These are phyloP conservation scores for Caenorhabditis macrosperma DNA, from an alignment of 2,888 invertebrate species.

Conservation along the genomic window DNA sequence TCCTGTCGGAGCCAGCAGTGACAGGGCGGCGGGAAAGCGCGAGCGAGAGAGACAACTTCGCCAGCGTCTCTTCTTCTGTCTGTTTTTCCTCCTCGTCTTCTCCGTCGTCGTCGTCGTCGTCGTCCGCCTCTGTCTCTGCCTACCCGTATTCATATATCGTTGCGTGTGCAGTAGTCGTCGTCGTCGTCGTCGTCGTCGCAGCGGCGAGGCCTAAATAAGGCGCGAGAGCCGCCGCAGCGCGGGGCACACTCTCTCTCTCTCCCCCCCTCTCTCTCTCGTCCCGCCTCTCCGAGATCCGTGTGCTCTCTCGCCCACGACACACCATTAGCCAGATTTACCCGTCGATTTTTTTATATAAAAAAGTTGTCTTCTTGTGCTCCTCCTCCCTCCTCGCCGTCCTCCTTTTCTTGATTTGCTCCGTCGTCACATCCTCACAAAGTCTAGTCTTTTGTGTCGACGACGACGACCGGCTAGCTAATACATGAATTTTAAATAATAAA, in stretches of 20 bases:
- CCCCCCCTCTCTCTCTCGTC: constrained; percentile 16
- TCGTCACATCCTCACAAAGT: not conserved
- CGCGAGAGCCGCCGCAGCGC: constrained; percentile 48
- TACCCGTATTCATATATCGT: constrained; percentile 47
- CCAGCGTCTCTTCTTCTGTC: constrained; percentile 6
- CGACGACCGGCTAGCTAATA: not conserved
- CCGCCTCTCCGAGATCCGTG: constrained; percentile 24
- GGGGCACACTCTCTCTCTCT: too few relatives aligned
- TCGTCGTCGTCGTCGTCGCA: constrained; percentile 33
- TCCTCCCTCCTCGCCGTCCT: too few relatives aligned
- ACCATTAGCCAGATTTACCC: constrained; percentile 56
- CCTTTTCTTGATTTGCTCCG: too few relatives aligned
- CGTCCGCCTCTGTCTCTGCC: constrained; percentile 17
- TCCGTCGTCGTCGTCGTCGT: constrained; percentile 27
- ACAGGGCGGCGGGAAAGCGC: not conserved
- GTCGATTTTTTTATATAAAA: constrained; percentile 42
- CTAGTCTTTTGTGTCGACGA: constrained; percentile 9
- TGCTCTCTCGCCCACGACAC: constrained; percentile 28
- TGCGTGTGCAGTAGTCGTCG: constrained; percentile 50
- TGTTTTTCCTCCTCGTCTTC: constrained; percentile 17
- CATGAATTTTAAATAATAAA: constrained; percentile 25
- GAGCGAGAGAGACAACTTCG: constrained; percentile 8
- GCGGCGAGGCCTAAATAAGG: constrained; percentile 50
- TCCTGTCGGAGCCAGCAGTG: constrained; percentile 9
- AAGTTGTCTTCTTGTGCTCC: constrained; percentile 32